Evolutionary conservation across 2,888 invertebrate species (phyloP).

Genomic region (Frankliniella intonsa): DNA sequence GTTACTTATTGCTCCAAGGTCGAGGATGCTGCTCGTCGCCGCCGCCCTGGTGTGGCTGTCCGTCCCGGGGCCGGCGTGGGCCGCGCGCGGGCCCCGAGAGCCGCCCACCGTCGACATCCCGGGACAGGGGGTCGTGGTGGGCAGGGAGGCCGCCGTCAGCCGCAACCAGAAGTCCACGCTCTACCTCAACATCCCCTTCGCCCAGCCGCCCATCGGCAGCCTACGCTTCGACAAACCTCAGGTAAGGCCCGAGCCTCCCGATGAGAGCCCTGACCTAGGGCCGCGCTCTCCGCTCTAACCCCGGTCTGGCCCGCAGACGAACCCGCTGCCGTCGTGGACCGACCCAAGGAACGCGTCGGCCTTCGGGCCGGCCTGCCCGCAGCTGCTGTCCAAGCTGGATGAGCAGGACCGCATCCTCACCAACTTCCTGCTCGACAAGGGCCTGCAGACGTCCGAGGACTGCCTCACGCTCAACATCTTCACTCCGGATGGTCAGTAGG

Average conservation of each 20-base stretch:
- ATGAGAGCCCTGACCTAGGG: not conserved
- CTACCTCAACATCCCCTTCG: constrained; percentile 73
- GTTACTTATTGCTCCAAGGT: not conserved
- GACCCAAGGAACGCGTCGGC: constrained; percentile 66
- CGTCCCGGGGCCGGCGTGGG: not conserved
- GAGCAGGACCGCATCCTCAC: constrained; percentile 37
- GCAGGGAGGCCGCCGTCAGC: constrained; percentile 59
- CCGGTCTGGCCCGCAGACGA: constrained; percentile 47
- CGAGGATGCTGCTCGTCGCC: not conserved
- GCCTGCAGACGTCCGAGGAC: constrained; percentile 56
- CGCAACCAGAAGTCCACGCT: constrained; percentile 68
- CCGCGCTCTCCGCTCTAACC: not conserved
- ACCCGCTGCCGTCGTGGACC: constrained; percentile 65
- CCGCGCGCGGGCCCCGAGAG: constrained; percentile 48
- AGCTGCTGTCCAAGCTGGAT: constrained; percentile 47
- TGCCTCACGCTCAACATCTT: constrained; percentile 74
- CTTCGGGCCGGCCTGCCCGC: constrained; percentile 69
- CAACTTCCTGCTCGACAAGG: constrained; percentile 30
- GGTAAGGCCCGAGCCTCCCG: not conserved
- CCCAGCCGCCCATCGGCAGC: constrained; percentile 61
- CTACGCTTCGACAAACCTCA: constrained; percentile 53
- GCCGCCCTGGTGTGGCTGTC: not conserved
- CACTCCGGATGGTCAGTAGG: constrained; percentile 67
- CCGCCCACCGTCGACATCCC: constrained; percentile 63
- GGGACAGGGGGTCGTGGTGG: constrained; percentile 67